Evolutionary conservation across 2,113 vertebrate genomes (phyloP).

Genomic region (Cebus imitator): DNA sequence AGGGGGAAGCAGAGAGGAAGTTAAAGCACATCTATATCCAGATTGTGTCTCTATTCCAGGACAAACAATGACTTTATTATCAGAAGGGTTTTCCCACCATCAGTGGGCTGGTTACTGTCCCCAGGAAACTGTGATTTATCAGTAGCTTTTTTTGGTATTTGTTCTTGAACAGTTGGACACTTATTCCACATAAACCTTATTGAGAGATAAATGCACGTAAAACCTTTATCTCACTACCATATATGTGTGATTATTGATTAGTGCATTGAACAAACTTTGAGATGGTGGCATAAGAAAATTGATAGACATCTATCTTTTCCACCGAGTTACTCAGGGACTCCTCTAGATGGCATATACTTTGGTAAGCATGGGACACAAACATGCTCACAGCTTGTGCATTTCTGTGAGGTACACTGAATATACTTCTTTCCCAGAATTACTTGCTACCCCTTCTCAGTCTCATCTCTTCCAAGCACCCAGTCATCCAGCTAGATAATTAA

Average conservation of each 20-base stretch:
- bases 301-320: background rate
- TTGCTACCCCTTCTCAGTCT: background rate
- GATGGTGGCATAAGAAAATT: background rate
- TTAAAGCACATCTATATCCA: background rate
- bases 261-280: background rate
- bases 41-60: background rate
- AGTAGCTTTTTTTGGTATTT: too few species aligned
- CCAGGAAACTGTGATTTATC: background rate
- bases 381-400: too few species aligned
- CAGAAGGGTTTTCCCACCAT: too few species aligned
- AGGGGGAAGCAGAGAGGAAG: too few species aligned
- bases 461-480: background rate
- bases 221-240: background rate
- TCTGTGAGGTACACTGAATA: background rate
- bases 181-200: background rate
- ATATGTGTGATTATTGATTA: background rate
- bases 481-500: background rate
- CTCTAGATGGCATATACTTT: background rate
- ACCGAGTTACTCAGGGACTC: background rate
- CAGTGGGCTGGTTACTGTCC: background rate
- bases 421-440: background rate
- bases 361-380: background rate
- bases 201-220: background rate
- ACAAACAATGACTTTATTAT: background rate
- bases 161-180: background rate